phyloP scores from a whole-genome alignment of 2,113 vertebrate genomes.

The Falco punctatus region DNA sequence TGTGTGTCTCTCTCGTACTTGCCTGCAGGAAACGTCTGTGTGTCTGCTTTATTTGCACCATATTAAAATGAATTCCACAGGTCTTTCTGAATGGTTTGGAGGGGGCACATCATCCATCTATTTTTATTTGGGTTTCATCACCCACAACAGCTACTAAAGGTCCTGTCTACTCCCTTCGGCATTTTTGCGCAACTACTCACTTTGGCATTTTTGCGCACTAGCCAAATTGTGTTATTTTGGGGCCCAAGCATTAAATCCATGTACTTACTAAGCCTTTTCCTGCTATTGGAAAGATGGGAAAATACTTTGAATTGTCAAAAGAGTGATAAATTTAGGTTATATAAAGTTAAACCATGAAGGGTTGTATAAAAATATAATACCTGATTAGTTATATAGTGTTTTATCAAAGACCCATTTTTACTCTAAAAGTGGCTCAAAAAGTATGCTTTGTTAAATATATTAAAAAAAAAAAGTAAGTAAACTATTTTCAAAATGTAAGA shows the following conservation, averaged over 20 bases:
- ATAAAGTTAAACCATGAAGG: neutral
- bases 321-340: neutral
- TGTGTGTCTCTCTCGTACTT: neutral
- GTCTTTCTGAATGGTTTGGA: neutral
- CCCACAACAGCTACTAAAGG: neutral
- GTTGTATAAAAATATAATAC: neutral
- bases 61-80: slow-evolving; percentile 1
- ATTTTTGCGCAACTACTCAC: neutral
- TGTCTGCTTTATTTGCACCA: neutral
- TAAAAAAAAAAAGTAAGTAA: neutral
- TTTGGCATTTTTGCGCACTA: neutral
- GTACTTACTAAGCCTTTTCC: neutral
- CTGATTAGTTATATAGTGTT: neutral
- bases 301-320: neutral
- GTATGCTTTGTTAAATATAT: neutral
- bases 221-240: neutral
- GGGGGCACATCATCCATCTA: neutral
- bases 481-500: neutral
- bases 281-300: neutral
- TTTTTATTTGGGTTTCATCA: slow-evolving; percentile 38
- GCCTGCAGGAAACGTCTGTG: slow-evolving; percentile 22
- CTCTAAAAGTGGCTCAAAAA: neutral
- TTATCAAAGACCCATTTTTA: neutral
- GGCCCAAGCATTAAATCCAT: neutral
- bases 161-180: neutral